Conservation (phyloP, 2,797 vertebrate genomes). For the Sebastes taczanowskii region DNA sequence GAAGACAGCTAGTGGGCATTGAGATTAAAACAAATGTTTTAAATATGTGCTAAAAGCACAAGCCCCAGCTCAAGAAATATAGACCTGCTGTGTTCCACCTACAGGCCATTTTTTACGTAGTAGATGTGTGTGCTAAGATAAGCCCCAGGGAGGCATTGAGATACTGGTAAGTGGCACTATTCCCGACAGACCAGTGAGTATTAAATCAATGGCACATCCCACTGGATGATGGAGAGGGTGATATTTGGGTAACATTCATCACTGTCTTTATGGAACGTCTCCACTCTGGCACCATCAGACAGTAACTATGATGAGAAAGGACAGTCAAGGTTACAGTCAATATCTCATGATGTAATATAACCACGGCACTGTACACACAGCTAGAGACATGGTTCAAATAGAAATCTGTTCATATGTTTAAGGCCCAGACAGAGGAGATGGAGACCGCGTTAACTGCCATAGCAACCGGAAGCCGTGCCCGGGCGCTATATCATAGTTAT, state of each 20-base stretch:
- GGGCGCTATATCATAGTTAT: conserved; percentile 29
- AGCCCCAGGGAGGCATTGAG: conserved; percentile 57
- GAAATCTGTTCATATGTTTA: conserved; percentile 21
- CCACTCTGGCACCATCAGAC: conserved; percentile 48
- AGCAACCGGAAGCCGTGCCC: neutral
- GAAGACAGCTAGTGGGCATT: conserved; percentile 28
- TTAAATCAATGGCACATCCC: conserved; percentile 72
- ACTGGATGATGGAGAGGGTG: conserved; percentile 66
- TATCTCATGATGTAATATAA: conserved; percentile 12
- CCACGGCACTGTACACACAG: neutral
- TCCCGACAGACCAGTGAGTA: conserved; percentile 64
- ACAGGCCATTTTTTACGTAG: conserved; percentile 63
- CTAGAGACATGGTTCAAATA: neutral
- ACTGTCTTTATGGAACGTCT: conserved; percentile 55
- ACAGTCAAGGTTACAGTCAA: conserved; percentile 71
- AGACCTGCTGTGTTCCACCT: conserved; percentile 52
- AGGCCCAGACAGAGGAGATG: conserved; percentile 2
- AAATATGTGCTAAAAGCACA: conserved; percentile 35
- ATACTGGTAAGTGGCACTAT: conserved; percentile 61
- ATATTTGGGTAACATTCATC: conserved; percentile 71
- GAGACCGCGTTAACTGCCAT: conserved; percentile 18
- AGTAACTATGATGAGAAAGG: conserved; percentile 56
- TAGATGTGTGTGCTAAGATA: conserved; percentile 41
- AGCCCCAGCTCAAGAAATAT: conserved; percentile 45
- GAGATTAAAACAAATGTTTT: conserved; percentile 19